These are phyloP conservation scores for Macrosiphum euphorbiae DNA, from an alignment of 2,888 invertebrate species.

Conservation along the genomic window DNA sequence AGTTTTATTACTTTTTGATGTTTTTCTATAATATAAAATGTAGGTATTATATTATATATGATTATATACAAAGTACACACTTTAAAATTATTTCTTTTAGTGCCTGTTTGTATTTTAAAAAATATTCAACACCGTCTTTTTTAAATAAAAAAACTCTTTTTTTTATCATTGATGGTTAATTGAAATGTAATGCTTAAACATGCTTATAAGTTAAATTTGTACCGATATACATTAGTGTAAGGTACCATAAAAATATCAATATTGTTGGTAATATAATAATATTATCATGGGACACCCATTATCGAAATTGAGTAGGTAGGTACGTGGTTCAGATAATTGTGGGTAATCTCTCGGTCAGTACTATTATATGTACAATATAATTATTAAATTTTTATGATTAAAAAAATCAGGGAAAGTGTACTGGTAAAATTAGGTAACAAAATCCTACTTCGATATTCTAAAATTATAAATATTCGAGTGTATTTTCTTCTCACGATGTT, in stretches of 20 bases:
- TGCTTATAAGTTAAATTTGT: not conserved
- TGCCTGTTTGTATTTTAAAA: not conserved
- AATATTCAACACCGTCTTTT: not conserved
- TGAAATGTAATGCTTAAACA: not conserved
- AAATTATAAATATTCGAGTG: not conserved
- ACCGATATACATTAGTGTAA: not conserved
- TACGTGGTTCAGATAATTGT: not conserved
- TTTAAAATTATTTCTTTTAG: not conserved
- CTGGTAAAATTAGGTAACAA: not conserved
- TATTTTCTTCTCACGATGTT: slow-evolving; percentile 23
- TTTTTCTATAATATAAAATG: not conserved
- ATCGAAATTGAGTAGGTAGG: not conserved
- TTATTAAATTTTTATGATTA: not conserved
- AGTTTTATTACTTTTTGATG: not conserved
- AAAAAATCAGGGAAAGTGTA: not conserved
- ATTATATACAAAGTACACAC: not conserved
- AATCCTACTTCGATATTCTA: not conserved
- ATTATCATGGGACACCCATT: slow-evolving; percentile 10
- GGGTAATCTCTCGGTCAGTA: not conserved
- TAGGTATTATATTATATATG: not conserved
- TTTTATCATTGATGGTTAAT: not conserved
- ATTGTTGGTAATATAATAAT: not conserved
- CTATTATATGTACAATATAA: not conserved
- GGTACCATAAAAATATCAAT: not conserved
- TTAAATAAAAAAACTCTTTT: not conserved